Conservation (phyloP, 2,888 invertebrate species). For the Heteropelma amictum region DNA sequence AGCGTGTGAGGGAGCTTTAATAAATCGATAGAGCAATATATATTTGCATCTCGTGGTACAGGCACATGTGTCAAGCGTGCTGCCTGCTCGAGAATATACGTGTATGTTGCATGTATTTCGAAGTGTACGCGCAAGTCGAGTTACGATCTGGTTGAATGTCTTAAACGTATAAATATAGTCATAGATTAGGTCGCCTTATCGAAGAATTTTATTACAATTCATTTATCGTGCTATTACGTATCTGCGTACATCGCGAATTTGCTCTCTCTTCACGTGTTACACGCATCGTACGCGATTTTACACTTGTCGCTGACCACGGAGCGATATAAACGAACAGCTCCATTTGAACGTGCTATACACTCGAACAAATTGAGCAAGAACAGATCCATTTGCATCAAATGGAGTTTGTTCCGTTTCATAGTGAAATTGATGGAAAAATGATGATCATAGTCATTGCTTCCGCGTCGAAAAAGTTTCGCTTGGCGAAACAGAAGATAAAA, state of each 20-base stretch:
- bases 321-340: slow-evolving; percentile 39
- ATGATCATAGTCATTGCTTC: no score
- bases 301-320: slow-evolving; percentile 12
- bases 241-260: slow-evolving; percentile 50
- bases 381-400: neutral
- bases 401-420: neutral
- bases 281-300: slow-evolving; percentile 17
- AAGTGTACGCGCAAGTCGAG: slow-evolving; percentile 4
- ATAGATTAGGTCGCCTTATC: slow-evolving; percentile 29
- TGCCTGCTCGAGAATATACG: no score
- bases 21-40: slow-evolving; percentile 26
- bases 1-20: slow-evolving; percentile 30
- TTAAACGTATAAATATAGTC: neutral
- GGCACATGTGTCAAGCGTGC: slow-evolving; percentile 16
- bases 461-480: no score
- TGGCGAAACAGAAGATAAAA: no score
- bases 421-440: no score
- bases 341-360: neutral
- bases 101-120: neutral
- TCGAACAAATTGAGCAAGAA: neutral
- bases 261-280: slow-evolving; percentile 41
- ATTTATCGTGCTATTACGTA: slow-evolving; percentile 63
- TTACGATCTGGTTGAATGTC: slow-evolving; percentile 33
- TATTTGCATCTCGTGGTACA: slow-evolving; percentile 33
- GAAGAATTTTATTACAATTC: slow-evolving; percentile 64